Evolutionary conservation across 2,797 vertebrate species (phyloP), one percentile per base, ranked within the genome.

Genomic region (Myotis daubentonii): DNA sequence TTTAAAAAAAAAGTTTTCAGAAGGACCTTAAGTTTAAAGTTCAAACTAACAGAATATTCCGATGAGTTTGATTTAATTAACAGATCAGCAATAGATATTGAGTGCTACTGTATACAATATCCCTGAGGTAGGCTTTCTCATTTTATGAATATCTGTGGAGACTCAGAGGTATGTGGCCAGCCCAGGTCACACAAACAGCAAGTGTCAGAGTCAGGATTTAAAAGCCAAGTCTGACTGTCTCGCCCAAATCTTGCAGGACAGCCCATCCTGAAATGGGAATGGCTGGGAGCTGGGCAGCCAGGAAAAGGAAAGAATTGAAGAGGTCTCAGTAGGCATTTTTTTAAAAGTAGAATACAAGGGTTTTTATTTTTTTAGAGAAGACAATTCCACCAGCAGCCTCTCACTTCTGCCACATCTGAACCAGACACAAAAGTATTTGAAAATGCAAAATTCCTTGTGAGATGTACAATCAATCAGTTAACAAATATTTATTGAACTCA

Each of bases 321-420:
- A 60, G 57, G 19, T 49, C 68, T 84, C 51, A 60, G 38, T 33
- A 91, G 51, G n/a, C 38, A 6, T 30, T 36, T 91, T 87, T 17
- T 66, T 1, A 72, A 71, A 72, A 76, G 83, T 36, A 94, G 23
- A 90, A 51, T 83, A 62, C 22, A 86, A 83, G 44, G 19, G 51
- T 44, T 75, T 86, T 85, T 87, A 20, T n/a, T 60, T 88, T 90
- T 88, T 91, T 83, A 89, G 23, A 71, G 81, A 93, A 74, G 15
- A 80, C 76, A 71, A 19, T 33, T n/a, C 30, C 3, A 0, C 38
- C 57, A 91, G 36, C 68, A 72, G 72, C 33, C 49, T 90, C 75
- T 89, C 17, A 28, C 33, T 92, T 83, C 75, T 93, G 79, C n/a
- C 76, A 94, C 51, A 51, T 94, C 44, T 93, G 49, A 96, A 80